These are phyloP conservation scores for Tenthredo distinguenda DNA, from an alignment of 2,888 invertebrate genomes.

Conservation along the genomic window DNA sequence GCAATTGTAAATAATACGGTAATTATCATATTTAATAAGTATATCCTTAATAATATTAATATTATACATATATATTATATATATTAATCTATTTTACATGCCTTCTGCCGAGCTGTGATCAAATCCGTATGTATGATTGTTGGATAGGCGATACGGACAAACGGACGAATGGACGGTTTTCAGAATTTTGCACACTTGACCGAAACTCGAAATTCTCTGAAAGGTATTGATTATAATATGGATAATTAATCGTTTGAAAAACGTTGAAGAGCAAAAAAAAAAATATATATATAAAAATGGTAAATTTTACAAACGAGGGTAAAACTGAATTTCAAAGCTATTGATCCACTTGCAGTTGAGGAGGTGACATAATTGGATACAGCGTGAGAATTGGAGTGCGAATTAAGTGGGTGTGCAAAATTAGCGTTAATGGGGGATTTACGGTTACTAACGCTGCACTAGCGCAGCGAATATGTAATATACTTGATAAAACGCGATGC, in stretches of 20 bases:
- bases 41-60: conserved; percentile 44
- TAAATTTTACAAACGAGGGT: not conserved
- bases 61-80: conserved; percentile 55
- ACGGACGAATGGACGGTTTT: conserved; percentile 22
- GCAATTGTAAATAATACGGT: conserved; percentile 11
- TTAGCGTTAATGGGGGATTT: conserved; percentile 8
- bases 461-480: not conserved
- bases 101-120: conserved; percentile 77
- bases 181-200: conserved; percentile 3
- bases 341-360: conserved; percentile 9
- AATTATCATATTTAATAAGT: not conserved
- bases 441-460: not conserved
- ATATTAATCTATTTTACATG: conserved; percentile 67
- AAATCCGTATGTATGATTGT: conserved; percentile 69
- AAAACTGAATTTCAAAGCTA: not conserved
- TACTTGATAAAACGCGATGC: not conserved
- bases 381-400: not conserved
- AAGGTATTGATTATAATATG: not conserved
- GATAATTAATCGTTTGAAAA: not conserved
- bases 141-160: conserved; percentile 52
- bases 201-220: not conserved
- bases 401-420: conserved; percentile 21
- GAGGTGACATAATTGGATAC: not conserved
- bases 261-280: not conserved
- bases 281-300: not conserved